Conservation (phyloP, 2,113 vertebrate genomes). For the Trogon surrucura region DNA sequence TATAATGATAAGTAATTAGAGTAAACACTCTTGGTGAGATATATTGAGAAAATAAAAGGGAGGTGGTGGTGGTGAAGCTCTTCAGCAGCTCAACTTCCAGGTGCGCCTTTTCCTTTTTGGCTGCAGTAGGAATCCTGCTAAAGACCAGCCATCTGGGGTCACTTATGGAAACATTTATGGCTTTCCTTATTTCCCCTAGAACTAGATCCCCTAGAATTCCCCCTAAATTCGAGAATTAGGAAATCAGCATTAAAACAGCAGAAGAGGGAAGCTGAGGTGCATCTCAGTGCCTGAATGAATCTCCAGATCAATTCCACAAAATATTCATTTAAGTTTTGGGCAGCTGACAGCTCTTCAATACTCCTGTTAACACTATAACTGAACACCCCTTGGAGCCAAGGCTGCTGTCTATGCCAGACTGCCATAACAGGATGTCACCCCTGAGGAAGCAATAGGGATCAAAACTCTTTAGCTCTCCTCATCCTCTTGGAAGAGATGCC, state of each 20-base stretch:
- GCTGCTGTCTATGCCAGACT: constrained; percentile 8
- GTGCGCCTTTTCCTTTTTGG: background rate
- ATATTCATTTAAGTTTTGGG: background rate
- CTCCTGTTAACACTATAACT: background rate
- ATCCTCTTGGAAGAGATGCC: background rate
- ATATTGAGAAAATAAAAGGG: background rate
- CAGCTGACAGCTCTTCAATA: constrained; percentile 8
- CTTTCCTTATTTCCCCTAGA: background rate
- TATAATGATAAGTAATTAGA: background rate
- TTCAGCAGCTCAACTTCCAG: background rate
- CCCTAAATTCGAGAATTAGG: background rate
- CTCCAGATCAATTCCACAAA: background rate
- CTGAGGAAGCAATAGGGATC: background rate
- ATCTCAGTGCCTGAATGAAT: background rate
- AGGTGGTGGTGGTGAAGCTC: background rate
- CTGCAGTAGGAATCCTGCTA: rapidly evolving
- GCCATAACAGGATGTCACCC: background rate
- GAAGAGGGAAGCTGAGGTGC: background rate
- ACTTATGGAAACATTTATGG: background rate
- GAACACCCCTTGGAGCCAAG: background rate
- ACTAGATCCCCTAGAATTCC: background rate
- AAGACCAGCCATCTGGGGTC: background rate
- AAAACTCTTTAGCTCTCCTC: constrained; percentile 2
- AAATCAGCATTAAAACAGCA: background rate
- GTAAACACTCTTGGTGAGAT: background rate